These are phyloP conservation scores for Yoshiicerus persimilis DNA, from an alignment of 1,140 invertebrate genomes.

Conservation along the genomic window DNA sequence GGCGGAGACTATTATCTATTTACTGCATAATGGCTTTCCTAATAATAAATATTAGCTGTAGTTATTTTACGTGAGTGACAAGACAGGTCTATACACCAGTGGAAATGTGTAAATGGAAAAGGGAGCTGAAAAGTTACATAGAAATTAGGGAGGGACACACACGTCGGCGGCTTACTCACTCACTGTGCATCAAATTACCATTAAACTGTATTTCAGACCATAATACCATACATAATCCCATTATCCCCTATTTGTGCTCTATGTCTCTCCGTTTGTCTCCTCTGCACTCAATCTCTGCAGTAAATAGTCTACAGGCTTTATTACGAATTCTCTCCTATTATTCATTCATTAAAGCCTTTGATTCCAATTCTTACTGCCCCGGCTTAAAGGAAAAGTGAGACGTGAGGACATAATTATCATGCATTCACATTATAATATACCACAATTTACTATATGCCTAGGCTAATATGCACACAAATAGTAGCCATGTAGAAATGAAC, in stretches of 20 bases:
- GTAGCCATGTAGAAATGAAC: not conserved
- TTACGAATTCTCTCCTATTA: not conserved
- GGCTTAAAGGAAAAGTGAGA: not conserved
- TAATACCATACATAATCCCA: slow-evolving; percentile 18
- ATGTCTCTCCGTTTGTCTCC: not conserved
- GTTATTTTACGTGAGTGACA: slow-evolving; percentile 4
- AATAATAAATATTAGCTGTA: not conserved
- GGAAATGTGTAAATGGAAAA: not conserved
- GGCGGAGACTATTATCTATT: not conserved
- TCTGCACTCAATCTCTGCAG: not conserved
- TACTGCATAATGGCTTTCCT: not conserved
- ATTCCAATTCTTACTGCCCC: not conserved
- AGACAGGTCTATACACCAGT: not conserved
- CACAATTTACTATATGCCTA: not conserved
- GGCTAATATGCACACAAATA: not conserved
- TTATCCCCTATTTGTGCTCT: not conserved
- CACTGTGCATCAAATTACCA: slow-evolving; percentile 8
- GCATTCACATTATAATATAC: not conserved
- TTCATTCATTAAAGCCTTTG: not conserved
- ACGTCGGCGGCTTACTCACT: slow-evolving; percentile 7
- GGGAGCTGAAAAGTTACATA: not conserved
- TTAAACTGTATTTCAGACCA: not conserved
- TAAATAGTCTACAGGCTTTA: not conserved
- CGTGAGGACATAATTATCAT: not conserved
- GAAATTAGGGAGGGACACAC: slow-evolving; percentile 18